A percentile compares a stretch with the other conserved stretches of the same genome.
Conservation (phyloP, 2,113 vertebrate species). For the Pollimyrus isidori region DNA sequence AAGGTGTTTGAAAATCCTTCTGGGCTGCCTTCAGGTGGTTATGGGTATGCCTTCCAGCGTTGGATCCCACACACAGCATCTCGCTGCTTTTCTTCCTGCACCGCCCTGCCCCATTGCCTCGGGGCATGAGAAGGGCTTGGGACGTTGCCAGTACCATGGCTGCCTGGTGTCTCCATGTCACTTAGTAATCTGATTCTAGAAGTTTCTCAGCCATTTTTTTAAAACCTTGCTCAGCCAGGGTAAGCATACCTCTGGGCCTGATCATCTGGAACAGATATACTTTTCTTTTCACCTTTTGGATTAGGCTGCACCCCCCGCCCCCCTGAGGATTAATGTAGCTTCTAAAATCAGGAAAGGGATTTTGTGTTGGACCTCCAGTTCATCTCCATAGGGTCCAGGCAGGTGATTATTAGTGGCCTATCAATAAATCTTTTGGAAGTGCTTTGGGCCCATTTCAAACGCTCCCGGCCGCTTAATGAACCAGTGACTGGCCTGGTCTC, state of each 20-base stretch:
- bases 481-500: not conserved
- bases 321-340: not conserved
- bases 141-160: not conserved
- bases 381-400: not conserved
- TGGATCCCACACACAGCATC: not conserved
- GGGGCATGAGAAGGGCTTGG: not conserved
- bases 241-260: not conserved
- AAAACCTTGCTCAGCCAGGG: not conserved
- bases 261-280: not conserved
- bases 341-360: not conserved
- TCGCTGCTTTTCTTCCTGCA: not conserved
- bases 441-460: not conserved
- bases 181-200: not conserved
- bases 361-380: not conserved
- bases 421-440: not conserved
- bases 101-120: not conserved
- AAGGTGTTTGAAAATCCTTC: not conserved
- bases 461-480: not conserved
- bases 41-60: not conserved
- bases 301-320: not conserved
- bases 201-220: not conserved
- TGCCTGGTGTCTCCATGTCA: not conserved
- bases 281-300: not conserved
- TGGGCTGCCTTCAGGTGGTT: not conserved
- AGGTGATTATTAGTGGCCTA: not conserved